Evolutionary conservation across 2,888 invertebrate species (phyloP).

Genomic region (Aphidoletes aphidimyza): DNA sequence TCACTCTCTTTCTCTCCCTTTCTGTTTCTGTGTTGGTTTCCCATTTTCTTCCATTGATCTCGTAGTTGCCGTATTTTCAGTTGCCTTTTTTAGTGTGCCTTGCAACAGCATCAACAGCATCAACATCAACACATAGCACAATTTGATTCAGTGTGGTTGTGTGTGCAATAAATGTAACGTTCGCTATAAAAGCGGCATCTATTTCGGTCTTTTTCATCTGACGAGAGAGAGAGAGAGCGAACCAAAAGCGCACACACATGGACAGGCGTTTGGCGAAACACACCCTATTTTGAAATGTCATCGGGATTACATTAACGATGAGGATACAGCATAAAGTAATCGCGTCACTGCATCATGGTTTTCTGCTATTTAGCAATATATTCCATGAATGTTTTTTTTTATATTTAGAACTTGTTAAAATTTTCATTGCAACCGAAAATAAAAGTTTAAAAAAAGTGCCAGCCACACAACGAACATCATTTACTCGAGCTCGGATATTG

Average conservation of each 20-base stretch:
- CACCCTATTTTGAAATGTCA: conserved; percentile 36
- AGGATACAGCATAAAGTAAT: neutral
- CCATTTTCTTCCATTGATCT: neutral
- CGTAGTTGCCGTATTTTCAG: conserved; percentile 22
- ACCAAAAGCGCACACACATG: conserved; percentile 17
- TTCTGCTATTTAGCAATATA: neutral
- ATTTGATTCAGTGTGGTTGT: neutral
- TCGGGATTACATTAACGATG: conserved; percentile 36
- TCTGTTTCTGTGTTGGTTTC: neutral
- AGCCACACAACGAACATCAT: neutral
- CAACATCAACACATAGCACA: neutral
- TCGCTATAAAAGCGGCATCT: neutral
- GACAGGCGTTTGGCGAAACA: conserved; percentile 13
- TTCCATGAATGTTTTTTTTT: neutral
- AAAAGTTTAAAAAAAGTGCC: too few species aligned
- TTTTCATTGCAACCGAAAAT: neutral
- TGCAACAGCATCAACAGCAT: neutral
- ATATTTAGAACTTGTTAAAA: neutral
- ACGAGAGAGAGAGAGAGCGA: too few species aligned
- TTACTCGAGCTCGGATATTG: neutral
- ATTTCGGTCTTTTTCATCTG: neutral
- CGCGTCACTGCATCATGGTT: neutral
- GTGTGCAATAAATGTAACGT: conserved; percentile 12
- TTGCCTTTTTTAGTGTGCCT: neutral
- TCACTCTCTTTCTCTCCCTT: neutral